phyloP scores from a whole-genome alignment of 2,888 invertebrate species.

The Eupithecia insigniata region DNA sequence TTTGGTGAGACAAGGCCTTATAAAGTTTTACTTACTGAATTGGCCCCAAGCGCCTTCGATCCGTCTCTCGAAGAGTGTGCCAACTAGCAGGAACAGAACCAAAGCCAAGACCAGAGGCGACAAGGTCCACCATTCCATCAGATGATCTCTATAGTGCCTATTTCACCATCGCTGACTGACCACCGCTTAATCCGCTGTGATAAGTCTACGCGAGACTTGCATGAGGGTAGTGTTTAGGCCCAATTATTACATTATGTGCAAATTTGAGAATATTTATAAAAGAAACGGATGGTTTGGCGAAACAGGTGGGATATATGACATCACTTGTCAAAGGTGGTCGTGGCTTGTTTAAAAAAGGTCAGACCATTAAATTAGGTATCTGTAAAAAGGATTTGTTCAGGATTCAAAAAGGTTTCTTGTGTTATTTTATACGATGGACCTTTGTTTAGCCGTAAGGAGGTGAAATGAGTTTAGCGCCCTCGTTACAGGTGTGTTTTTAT shows the following conservation, averaged over 20 bases:
- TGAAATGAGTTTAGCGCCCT: constrained; percentile 12
- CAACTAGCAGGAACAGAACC: constrained; percentile 69
- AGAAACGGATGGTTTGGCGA: background rate
- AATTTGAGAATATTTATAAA: background rate
- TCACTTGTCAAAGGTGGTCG: background rate
- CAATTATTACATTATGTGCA: background rate
- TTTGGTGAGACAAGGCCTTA: background rate
- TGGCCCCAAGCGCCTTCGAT: constrained; percentile 58
- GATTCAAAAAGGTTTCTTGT: constrained; percentile 14
- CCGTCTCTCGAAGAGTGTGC: constrained; percentile 66
- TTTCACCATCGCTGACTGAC: background rate
- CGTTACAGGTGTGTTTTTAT: constrained; percentile 9
- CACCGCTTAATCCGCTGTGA: background rate
- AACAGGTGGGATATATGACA: constrained; percentile 19
- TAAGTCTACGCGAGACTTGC: background rate
- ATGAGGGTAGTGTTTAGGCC: background rate
- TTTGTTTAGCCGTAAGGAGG: constrained; percentile 3
- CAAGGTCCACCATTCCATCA: constrained; percentile 66
- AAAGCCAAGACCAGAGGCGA: constrained; percentile 66
- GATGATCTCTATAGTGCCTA: background rate
- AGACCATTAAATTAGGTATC: constrained; percentile 7
- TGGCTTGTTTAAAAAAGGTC: constrained; percentile 14
- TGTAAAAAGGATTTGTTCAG: constrained; percentile 18
- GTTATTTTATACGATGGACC: constrained; percentile 12
- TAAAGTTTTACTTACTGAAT: constrained; percentile 57